A percentile compares a stretch with the other conserved stretches of the same genome.
Conservation (phyloP, 2,888 invertebrate genomes). For the Platycheirus albimanus region DNA sequence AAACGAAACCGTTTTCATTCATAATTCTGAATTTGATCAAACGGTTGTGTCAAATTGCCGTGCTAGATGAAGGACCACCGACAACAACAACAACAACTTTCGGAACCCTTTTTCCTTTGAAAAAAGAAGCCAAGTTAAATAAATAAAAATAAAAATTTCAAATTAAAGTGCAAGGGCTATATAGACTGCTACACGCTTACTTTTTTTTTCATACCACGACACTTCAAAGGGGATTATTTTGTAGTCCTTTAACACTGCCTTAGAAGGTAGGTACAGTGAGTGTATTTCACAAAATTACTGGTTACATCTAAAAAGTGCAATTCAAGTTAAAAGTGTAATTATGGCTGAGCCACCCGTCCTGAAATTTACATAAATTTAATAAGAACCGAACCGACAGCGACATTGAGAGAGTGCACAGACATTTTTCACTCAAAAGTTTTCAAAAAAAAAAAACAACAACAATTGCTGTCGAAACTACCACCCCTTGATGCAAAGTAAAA, state of each 20-base stretch:
- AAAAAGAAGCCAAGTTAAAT: neutral
- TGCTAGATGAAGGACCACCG: constrained; percentile 35
- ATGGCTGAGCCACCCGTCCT: constrained; percentile 40
- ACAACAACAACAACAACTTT: constrained; percentile 2
- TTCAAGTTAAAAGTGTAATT: constrained; percentile 72
- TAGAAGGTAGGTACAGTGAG: neutral
- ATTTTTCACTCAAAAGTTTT: constrained; percentile 26
- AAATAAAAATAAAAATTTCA: neutral
- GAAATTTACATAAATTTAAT: constrained; percentile 58
- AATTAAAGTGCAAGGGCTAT: constrained; percentile 55
- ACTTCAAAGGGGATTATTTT: constrained; percentile 64
- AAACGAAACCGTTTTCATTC: constrained; percentile 41
- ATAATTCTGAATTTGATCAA: constrained; percentile 46
- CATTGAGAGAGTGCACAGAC: constrained; percentile 36
- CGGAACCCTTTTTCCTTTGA: constrained; percentile 26
- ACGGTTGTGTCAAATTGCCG: constrained; percentile 55
- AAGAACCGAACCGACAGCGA: too few species aligned
- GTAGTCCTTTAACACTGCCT: neutral
- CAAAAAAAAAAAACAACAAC: too few species aligned
- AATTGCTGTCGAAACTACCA: constrained; percentile 17
- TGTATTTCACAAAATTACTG: constrained; percentile 60
- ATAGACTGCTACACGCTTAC: neutral
- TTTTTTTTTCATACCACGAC: neutral
- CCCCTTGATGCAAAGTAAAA: constrained; percentile 14
- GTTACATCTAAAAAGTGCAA: constrained; percentile 72